These are phyloP conservation scores for Heteractis magnifica DNA, from an alignment of 92 coral and sea anemone species.

Conservation along the genomic window DNA sequence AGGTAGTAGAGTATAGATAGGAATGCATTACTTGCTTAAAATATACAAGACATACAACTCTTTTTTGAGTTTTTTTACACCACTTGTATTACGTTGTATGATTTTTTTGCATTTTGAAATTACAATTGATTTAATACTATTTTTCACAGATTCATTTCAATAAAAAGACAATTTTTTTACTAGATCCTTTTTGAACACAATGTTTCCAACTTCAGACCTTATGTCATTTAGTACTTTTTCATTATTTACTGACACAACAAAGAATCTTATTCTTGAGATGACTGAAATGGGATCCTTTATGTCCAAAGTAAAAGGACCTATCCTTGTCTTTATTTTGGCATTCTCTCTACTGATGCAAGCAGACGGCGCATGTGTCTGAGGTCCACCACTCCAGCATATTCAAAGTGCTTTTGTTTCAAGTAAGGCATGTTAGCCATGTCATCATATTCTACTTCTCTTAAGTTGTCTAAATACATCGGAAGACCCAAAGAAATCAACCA, in stretches of 20 bases:
- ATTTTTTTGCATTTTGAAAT: constrained; percentile 4
- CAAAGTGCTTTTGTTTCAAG: constrained; percentile 83
- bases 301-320: background rate
- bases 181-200: background rate
- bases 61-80: background rate
- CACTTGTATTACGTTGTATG: background rate
- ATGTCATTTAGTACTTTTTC: background rate
- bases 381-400: constrained; percentile 82
- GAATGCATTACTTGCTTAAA: too few species aligned
- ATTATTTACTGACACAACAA: background rate
- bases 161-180: background rate
- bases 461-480: constrained; percentile 83
- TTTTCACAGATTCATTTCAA: background rate
- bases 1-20: too few species aligned
- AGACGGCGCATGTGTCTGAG: constrained; percentile 85
- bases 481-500: constrained; percentile 90
- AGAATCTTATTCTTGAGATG: background rate
- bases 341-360: constrained; percentile 69
- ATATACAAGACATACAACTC: background rate
- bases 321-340: constrained; percentile 42
- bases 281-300: background rate
- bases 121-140: constrained; percentile 4
- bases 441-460: constrained; percentile 82
- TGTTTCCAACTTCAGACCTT: background rate
- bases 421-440: constrained; percentile 76